Base-by-base conservation (phyloP, 2,113 vertebrate genomes). In the Thomomys bottae region DNA sequence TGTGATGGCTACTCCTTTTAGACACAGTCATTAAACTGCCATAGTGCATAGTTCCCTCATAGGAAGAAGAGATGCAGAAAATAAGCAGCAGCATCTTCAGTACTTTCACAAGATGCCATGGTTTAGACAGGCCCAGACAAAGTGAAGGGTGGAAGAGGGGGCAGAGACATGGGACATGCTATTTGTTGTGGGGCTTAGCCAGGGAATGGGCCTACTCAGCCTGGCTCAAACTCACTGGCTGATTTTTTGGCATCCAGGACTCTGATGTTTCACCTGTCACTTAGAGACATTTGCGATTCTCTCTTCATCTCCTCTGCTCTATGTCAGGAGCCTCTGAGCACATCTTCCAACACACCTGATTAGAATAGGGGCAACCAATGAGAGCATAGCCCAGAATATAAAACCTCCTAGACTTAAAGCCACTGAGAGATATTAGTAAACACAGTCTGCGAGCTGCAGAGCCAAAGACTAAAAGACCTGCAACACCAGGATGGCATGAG, bases 21-120 rank as follows among this genome's bases (percentile, higher is more conserved):
- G 24, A 82, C 3, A 42, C 18, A 18, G 59, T 21, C 45, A 34
- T 77, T 70, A 77, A n/a, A 26, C 10, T 67, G 45, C 23, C 14
- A 34, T 90, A 38, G 75, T 64, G 38, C 9, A 45, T 40, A 2
- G 30, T 21, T n/a, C 24, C 80, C 4, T 64, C 28, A 30, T 15
- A n/a, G 68, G 72, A 94, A 75, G 71, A 54, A 36, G 30, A 87
- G 26, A 30, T 68, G 80, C 3, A 45, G 32, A 42, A 80, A 94
- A 36, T 4, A 67, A 72, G 54, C 30, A 40, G 20, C 61, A 30
- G 54, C 73, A 5, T 18, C 28, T 11, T 81, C 2, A 1, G 21
- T 89, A 12, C 8, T 45, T 87, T 79, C 20, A 28, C 0, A 0
- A 84, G 61, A 30, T 36, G 45, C 36, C 24, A 4, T 70, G 28